Conservation (phyloP, 2,888 invertebrate species). For the Pheosia tremula region DNA sequence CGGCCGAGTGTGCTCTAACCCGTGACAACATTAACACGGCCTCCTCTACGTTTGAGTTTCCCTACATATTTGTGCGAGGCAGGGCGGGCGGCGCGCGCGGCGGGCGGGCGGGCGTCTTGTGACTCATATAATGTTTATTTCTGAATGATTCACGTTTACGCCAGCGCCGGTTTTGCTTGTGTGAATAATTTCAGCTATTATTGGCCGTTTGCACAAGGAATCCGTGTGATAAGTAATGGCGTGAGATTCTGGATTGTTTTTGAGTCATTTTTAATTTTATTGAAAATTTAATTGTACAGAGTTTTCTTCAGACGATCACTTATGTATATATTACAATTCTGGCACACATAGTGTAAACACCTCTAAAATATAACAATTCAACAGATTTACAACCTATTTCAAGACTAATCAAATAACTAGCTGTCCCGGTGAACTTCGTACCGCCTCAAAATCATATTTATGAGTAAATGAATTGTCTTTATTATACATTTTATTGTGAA, state of each 20-base stretch:
- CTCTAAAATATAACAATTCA: too few species aligned
- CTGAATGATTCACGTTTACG: conserved; percentile 50
- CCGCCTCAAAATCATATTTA: too few species aligned
- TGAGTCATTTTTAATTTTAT: not conserved
- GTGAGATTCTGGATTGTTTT: conserved; percentile 7
- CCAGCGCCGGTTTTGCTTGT: conserved; percentile 33
- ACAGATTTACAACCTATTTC: too few species aligned
- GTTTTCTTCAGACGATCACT: too few species aligned
- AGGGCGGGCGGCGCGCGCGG: conserved; percentile 9
- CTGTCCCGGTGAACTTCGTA: too few species aligned
- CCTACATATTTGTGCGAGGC: conserved; percentile 33
- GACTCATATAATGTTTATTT: conserved; percentile 53
- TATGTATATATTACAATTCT: too few species aligned
- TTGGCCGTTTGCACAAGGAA: conserved; percentile 20
- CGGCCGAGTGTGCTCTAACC: not conserved
- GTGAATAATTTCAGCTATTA: conserved; percentile 44
- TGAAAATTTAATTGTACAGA: too few species aligned
- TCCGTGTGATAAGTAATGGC: conserved; percentile 11
- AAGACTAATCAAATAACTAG: too few species aligned
- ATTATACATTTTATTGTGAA: too few species aligned
- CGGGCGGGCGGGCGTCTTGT: conserved; percentile 15
- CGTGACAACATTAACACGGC: not conserved
- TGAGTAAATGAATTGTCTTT: too few species aligned
- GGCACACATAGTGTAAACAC: too few species aligned
- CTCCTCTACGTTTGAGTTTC: conserved; percentile 2